Conservation (phyloP, 2,888 invertebrate genomes). For the Chrysotoxum bicinctum region DNA sequence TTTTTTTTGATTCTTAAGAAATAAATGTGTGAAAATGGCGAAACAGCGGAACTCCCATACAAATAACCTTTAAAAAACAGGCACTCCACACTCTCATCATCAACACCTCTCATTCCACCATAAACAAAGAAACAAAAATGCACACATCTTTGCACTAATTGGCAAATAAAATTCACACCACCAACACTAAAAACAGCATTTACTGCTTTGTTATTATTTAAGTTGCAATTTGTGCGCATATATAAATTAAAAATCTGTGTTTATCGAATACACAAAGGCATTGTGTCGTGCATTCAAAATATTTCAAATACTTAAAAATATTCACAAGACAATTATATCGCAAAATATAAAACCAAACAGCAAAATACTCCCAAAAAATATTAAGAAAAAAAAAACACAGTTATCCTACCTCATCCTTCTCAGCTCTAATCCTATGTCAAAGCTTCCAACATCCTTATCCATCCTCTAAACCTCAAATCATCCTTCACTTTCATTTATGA, state of each 20-base stretch:
- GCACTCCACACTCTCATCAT: conserved; percentile 68
- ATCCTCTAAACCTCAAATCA: conserved; percentile 35
- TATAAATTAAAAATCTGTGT: conserved; percentile 31
- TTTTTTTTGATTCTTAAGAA: conserved; percentile 28
- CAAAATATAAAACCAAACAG: conserved; percentile 62
- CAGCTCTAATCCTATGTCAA: conserved; percentile 38
- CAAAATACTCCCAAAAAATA: conserved; percentile 56
- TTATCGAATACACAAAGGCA: conserved; percentile 41
- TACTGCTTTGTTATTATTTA: conserved; percentile 61
- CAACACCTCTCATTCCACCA: conserved; percentile 44
- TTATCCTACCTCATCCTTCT: conserved; percentile 42
- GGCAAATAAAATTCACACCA: conserved; percentile 57
- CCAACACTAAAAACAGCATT: conserved; percentile 62
- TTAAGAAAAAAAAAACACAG: conserved; percentile 35
- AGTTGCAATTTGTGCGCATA: conserved; percentile 67
- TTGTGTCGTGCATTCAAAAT: conserved; percentile 63
- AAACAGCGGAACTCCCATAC: conserved; percentile 75
- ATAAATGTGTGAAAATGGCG: conserved; percentile 74
- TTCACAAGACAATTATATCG: conserved; percentile 67
- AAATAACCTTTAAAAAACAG: conserved; percentile 52
- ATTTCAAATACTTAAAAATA: conserved; percentile 35
- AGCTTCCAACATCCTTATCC: conserved; percentile 64
- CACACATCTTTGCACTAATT: conserved; percentile 69
- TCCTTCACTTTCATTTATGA: conserved; percentile 73
- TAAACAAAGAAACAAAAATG: conserved; percentile 32